phyloP scores from a whole-genome alignment of 2,888 invertebrate genomes.

The Rhagonycha fulva region DNA sequence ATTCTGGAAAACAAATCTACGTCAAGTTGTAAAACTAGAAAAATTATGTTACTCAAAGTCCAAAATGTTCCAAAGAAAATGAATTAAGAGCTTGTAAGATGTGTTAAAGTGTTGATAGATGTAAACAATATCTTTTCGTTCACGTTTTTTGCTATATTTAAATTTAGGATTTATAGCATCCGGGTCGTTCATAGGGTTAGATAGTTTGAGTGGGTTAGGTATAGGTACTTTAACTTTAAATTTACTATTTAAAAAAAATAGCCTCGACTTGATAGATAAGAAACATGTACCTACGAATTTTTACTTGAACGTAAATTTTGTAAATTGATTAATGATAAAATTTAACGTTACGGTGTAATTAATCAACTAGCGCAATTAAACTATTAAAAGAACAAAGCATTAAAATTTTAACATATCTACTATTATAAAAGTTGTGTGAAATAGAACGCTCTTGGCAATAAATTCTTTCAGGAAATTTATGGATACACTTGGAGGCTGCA shows the following conservation, averaged over 20 bases:
- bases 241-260: background rate
- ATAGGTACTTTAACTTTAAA: background rate
- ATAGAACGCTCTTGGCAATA: conserved; percentile 19
- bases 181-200: conserved; percentile 26
- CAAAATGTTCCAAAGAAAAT: background rate
- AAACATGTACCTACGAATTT: background rate
- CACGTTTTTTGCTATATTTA: conserved; percentile 41
- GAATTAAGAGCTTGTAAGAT: background rate
- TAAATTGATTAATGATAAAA: background rate
- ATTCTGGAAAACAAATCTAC: background rate
- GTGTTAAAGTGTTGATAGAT: conserved; percentile 36
- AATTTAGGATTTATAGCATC: conserved; percentile 43
- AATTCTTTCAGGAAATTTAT: conserved; percentile 45
- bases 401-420: background rate
- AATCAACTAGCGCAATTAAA: background rate
- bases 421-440: conserved; percentile 2
- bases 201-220: background rate
- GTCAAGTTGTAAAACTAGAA: background rate
- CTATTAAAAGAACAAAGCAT: background rate
- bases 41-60: background rate
- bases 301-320: background rate
- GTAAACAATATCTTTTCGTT: conserved; percentile 44
- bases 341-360: background rate
- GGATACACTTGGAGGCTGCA: conserved; percentile 48
- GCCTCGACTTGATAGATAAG: background rate